A percentile compares a stretch with the other conserved stretches of the same genome.
Conservation (phyloP, 1,140 invertebrate genomes). For the Drosophila neocordata region DNA sequence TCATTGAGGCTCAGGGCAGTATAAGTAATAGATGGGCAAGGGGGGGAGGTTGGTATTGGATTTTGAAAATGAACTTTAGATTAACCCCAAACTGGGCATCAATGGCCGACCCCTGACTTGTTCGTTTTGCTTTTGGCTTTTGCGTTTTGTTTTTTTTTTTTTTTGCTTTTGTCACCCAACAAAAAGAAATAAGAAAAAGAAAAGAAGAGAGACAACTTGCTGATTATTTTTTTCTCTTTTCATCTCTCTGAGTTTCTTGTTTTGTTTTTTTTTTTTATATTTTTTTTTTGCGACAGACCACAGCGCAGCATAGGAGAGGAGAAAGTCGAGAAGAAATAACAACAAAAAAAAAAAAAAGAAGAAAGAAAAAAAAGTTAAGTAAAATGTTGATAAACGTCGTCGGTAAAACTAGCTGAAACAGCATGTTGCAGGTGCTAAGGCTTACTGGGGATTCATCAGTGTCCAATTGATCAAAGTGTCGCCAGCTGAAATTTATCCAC, state of each 20-base stretch:
- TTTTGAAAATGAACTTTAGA: slow-evolving; percentile 17
- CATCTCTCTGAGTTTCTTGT: neutral
- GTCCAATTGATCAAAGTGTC: slow-evolving; percentile 2
- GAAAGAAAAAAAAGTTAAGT: neutral
- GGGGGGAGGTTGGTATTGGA: neutral
- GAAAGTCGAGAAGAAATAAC: slow-evolving; percentile 7
- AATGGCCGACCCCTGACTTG: slow-evolving; percentile 11
- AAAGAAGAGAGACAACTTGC: neutral
- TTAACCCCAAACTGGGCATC: slow-evolving; percentile 15
- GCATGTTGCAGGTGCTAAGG: neutral
- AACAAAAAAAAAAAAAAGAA: neutral
- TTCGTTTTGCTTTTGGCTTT: neutral
- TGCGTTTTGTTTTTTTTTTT: no score
- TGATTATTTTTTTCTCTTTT: slow-evolving; percentile 6
- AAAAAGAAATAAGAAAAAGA: neutral
- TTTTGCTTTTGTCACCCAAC: neutral
- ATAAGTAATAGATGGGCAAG: no score
- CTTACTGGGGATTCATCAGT: neutral
- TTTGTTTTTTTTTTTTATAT: no score
- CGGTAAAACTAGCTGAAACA: slow-evolving; percentile 4
- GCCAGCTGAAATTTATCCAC: neutral
- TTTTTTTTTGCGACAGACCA: neutral
- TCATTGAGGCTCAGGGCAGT: neutral
- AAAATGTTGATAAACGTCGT: slow-evolving; percentile 20
- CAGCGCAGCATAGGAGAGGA: slow-evolving; percentile 4